phyloP scores from a whole-genome alignment of 2,113 vertebrate species.

The Crotalus viridis region DNA sequence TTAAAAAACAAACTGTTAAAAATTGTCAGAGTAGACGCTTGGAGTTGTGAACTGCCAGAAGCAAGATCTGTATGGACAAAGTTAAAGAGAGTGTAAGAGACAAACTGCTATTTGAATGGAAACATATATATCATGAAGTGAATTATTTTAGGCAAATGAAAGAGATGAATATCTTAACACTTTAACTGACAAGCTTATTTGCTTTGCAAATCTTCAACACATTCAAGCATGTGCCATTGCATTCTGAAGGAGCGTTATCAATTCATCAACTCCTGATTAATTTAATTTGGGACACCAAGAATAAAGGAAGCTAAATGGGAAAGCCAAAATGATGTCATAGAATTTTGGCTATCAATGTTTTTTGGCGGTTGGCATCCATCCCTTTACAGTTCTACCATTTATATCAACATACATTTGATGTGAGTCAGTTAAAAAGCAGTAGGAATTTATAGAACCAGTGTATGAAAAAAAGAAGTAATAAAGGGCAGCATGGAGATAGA shows the following conservation, averaged over 20 bases:
- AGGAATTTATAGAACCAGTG: not conserved
- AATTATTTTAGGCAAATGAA: slow-evolving; percentile 20
- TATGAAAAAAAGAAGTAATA: not conserved
- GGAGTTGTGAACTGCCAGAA: not conserved
- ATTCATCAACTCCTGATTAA: not conserved
- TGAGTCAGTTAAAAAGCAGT: not conserved
- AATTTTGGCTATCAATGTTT: not conserved
- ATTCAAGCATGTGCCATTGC: not conserved
- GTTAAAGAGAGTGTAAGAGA: not conserved
- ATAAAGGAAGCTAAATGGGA: not conserved
- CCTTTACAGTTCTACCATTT: not conserved
- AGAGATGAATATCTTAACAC: slow-evolving; percentile 28
- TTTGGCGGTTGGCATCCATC: not conserved
- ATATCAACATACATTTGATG: not conserved
- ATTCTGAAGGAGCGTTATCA: slow-evolving; percentile 13
- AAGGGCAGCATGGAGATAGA: not conserved
- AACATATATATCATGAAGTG: slow-evolving; percentile 14
- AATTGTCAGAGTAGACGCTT: not conserved
- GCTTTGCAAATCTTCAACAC: slow-evolving; percentile 27
- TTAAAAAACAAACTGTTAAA: not conserved
- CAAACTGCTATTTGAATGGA: not conserved
- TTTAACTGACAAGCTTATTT: slow-evolving; percentile 34
- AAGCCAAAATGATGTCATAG: not conserved
- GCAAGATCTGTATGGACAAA: not conserved
- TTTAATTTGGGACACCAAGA: not conserved